Percentiles rank a stretch among this genome's conserved stretches.
Evolutionary conservation across 2,113 vertebrate species (phyloP).

Genomic region (Myxocyprinus asiaticus): DNA sequence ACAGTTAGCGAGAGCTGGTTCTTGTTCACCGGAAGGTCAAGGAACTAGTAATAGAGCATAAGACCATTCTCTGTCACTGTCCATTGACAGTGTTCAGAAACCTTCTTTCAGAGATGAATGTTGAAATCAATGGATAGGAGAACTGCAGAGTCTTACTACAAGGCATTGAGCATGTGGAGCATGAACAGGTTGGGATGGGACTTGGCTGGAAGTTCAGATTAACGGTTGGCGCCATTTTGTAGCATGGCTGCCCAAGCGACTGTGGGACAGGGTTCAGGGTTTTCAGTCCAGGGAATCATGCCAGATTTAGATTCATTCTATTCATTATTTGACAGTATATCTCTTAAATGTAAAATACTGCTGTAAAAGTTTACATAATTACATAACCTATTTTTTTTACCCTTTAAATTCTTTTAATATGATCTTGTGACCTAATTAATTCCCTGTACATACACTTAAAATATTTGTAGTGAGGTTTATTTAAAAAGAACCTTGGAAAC

Average conservation of each 20-base stretch:
- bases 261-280: not conserved
- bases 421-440: no score
- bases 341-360: not conserved
- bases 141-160: not conserved
- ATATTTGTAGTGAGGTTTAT: no score
- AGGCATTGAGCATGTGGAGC: slow-evolving; percentile 1
- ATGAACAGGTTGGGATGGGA: not conserved
- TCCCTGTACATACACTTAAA: no score
- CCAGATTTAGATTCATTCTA: not conserved
- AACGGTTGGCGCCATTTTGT: slow-evolving; percentile 6
- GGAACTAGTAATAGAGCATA: not conserved
- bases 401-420: no score
- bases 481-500: no score
- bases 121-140: not conserved
- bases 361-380: no score
- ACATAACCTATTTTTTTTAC: no score
- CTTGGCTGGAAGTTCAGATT: slow-evolving; percentile 22
- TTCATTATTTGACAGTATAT: not conserved
- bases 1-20: not conserved
- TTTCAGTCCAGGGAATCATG: not conserved
- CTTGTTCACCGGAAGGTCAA: not conserved
- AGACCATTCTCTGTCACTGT: not conserved
- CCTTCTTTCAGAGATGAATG: not conserved
- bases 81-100: not conserved
- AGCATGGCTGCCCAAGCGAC: not conserved